Evolutionary conservation across 2,113 vertebrate species (phyloP), one percentile per base, ranked within the genome.

Genomic region (Pogona vitticeps): DNA sequence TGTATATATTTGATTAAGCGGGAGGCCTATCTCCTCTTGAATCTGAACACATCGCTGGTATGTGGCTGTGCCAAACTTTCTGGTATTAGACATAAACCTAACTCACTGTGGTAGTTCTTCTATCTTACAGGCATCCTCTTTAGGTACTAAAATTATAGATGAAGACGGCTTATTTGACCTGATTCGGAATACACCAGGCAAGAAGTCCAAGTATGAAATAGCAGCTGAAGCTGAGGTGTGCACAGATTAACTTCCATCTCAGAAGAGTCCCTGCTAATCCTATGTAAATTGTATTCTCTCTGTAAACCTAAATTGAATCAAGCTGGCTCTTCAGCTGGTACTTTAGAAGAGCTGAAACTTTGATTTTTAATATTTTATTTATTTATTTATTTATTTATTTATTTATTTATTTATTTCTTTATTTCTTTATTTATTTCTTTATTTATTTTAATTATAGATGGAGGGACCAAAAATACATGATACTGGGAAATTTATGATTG

Each of bases 191-290:
- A 97, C 98, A 97, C 99, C 99, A 58, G 99, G 98, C 84, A 99
- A 99, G 92, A 99, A 97, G 93, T 99, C 98, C 67, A 99, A 98
- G 91, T 99, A 99, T 2, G 98, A 98, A 94, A 95, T 98, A 65
- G 97, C 96, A 1, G 97, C 97, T 76, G 98, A 99, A 95, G 90
- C 96, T 21, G 98, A 99, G 98, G 98, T 99, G 91, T 90, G 95
- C 77, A 70, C 82, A 2, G 68, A 0, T 31, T 33, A 2, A 0
- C 59, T 76, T 70, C 13, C 4, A 23, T 8, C 76, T 63, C 10
- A 31, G 8, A 80, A 28, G 17, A 33, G 6, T 71, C 40, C 42
- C 7, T 10, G 18, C 21, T 42, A 23, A 23, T 1, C 36, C 2
- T 68, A 1, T 42, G 2, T 0, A 70, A 59, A 42, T 7, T 52